Evolutionary conservation across 2,797 vertebrate genomes (phyloP).

Genomic region (Poeciliopsis gracilis): DNA sequence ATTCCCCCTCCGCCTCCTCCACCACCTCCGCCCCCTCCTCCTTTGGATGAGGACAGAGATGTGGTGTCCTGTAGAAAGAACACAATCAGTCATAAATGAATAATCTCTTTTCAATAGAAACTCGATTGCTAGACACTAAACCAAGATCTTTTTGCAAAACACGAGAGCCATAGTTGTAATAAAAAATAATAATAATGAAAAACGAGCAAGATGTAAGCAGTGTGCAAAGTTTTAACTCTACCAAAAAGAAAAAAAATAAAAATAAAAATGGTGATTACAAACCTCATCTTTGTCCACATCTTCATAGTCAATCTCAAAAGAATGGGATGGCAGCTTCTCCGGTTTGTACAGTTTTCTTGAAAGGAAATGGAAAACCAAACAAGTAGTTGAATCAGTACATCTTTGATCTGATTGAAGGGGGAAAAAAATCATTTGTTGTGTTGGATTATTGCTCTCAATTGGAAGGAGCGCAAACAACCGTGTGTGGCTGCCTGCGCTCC

Average conservation of each 20-base stretch:
- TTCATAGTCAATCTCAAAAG: conserved; percentile 97
- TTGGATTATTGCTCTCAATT: conserved; percentile 35
- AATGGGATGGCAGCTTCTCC: conserved; percentile 95
- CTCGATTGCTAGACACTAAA: conserved; percentile 32
- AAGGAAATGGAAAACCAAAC: conserved; percentile 18
- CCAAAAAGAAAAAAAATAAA: conserved; percentile 2
- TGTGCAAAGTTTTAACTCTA: neutral
- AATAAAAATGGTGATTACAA: conserved; percentile 60
- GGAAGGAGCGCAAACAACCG: conserved; percentile 28
- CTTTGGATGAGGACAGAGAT: conserved; percentile 97
- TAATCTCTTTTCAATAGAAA: conserved; percentile 32
- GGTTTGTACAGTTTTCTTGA: conserved; percentile 88
- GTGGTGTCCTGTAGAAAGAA: conserved; percentile 89
- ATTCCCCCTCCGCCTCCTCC: conserved; percentile 81
- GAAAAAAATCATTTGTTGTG: conserved; percentile 28
- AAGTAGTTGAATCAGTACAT: conserved; percentile 12
- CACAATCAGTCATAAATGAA: conserved; percentile 10
- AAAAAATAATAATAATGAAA: neutral
- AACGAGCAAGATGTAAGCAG: neutral
- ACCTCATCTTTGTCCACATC: conserved; percentile 98
- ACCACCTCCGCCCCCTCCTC: conserved; percentile 83
- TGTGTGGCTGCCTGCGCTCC: conserved; percentile 51
- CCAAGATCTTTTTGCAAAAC: conserved; percentile 41
- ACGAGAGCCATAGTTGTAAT: conserved; percentile 16
- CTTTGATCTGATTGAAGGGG: conserved; percentile 18